Conservation (phyloP, 2,888 invertebrate species). For the Masnerella sp. region DNA sequence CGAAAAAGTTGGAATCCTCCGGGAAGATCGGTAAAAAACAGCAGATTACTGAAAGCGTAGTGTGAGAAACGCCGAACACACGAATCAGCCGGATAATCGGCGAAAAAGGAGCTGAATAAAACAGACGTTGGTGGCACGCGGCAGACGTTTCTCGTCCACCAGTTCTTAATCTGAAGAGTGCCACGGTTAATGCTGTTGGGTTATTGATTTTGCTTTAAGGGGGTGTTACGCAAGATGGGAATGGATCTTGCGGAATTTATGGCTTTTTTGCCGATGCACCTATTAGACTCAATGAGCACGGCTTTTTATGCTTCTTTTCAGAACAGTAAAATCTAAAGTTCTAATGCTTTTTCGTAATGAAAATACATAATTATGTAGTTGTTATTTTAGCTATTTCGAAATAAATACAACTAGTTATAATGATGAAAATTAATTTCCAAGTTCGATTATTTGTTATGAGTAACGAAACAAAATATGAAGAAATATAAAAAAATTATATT, state of each 20-base stretch:
- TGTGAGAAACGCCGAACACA: no score
- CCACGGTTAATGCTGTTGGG: slow-evolving; percentile 16
- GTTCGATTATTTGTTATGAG: no score
- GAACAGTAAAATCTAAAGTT: no score
- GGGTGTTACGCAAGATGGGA: slow-evolving; percentile 4
- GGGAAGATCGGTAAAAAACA: background rate
- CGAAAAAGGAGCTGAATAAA: slow-evolving; percentile 33
- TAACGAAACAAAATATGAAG: no score
- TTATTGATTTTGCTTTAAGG: slow-evolving; percentile 30
- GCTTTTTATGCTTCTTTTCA: no score
- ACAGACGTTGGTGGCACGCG: slow-evolving; percentile 17
- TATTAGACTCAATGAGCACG: slow-evolving; percentile 13
- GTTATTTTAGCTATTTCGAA: no score
- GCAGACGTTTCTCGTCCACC: slow-evolving; percentile 21
- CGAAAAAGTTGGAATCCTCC: slow-evolving; percentile 29
- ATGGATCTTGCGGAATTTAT: slow-evolving; percentile 13
- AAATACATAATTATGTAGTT: no score
- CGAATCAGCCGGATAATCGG: slow-evolving; percentile 32
- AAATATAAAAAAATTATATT: no score
- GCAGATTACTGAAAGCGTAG: no score
- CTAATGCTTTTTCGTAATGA: no score
- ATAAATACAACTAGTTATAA: no score
- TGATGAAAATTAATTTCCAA: no score
- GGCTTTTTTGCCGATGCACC: slow-evolving; percentile 4
- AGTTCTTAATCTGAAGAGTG: slow-evolving; percentile 30